A percentile compares a stretch with the other conserved stretches of the same genome.
Evolutionary conservation across 1,140 invertebrate species (phyloP).

Genomic region (Psix sp.): DNA sequence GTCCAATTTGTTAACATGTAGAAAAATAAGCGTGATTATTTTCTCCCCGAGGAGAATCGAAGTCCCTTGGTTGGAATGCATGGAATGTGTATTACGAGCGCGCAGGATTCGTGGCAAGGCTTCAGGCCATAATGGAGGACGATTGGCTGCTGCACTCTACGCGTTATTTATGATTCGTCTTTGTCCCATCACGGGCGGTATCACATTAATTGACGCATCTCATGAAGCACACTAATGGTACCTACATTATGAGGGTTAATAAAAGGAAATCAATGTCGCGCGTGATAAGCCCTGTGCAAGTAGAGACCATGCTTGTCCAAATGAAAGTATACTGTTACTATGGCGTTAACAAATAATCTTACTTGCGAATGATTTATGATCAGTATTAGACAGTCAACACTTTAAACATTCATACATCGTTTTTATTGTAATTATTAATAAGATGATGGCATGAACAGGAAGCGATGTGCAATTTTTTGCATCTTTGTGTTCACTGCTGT

Average conservation of each 20-base stretch:
- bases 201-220: slow-evolving; percentile 59
- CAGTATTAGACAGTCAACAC: neutral
- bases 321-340: slow-evolving; percentile 35
- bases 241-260: slow-evolving; percentile 55
- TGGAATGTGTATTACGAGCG: slow-evolving; percentile 43
- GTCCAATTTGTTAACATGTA: slow-evolving; percentile 34
- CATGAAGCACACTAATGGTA: slow-evolving; percentile 46
- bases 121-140: slow-evolving; percentile 47
- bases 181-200: slow-evolving; percentile 54
- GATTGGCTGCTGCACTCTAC: slow-evolving; percentile 40
- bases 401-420: neutral
- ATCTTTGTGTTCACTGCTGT: too few relatives aligned
- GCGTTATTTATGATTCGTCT: slow-evolving; percentile 59
- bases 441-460: too few relatives aligned
- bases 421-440: too few relatives aligned
- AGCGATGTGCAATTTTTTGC: too few relatives aligned
- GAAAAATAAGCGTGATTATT: slow-evolving; percentile 42
- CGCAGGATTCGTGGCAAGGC: slow-evolving; percentile 32
- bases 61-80: slow-evolving; percentile 21
- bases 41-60: slow-evolving; percentile 35
- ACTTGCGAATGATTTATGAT: slow-evolving; percentile 32
- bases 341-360: slow-evolving; percentile 46
- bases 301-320: slow-evolving; percentile 13
- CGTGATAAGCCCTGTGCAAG: slow-evolving; percentile 46
- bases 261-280: slow-evolving; percentile 51